Evolutionary conservation across 2,797 vertebrate species (phyloP).

Genomic region (Podarcis siculus): DNA sequence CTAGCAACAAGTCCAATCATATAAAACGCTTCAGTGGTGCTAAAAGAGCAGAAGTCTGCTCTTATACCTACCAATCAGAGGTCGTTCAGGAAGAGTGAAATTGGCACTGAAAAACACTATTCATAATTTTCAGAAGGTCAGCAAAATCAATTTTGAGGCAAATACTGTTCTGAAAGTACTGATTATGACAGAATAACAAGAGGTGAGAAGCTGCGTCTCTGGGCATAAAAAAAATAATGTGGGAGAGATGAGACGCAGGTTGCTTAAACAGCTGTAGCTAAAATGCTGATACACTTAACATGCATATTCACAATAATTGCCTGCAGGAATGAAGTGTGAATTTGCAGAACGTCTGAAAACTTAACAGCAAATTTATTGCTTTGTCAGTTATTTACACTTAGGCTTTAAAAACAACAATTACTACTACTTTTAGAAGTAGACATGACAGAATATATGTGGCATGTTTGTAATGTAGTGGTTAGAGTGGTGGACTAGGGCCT

Average conservation of each 20-base stretch:
- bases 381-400: neutral
- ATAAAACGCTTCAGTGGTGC: neutral
- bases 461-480: too few species aligned
- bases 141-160: neutral
- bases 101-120: neutral
- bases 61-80: neutral
- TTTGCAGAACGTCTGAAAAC: neutral
- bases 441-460: neutral
- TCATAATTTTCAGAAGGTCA: constrained; percentile 21
- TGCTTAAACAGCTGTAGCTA: neutral
- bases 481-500: too few species aligned
- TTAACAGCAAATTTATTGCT: neutral
- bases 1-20: neutral
- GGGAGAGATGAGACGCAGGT: neutral
- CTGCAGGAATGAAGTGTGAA: neutral
- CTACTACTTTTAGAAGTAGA: neutral
- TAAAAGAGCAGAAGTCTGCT: neutral
- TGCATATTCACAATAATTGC: neutral
- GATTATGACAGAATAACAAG: constrained; percentile 1
- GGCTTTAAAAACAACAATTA: neutral
- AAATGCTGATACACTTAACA: neutral
- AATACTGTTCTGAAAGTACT: neutral
- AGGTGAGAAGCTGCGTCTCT: neutral
- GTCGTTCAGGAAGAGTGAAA: constrained; percentile 2
- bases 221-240: neutral